Evolutionary conservation across 2,797 vertebrate species (phyloP).

Genomic region (Girardinus metallicus): DNA sequence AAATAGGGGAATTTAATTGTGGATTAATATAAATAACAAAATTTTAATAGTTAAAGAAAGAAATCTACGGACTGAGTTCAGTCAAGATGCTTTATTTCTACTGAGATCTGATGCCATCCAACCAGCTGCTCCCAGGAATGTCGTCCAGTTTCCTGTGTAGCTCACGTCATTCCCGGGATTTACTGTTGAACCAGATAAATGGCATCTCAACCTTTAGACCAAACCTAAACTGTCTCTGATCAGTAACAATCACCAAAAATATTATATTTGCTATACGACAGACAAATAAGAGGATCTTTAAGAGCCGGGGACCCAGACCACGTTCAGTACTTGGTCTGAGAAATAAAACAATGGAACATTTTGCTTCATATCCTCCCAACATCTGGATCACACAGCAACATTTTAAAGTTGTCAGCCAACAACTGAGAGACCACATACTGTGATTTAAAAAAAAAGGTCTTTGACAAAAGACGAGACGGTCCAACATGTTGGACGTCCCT

Average conservation of each 20-base stretch:
- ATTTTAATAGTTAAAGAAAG: background rate
- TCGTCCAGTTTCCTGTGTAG: background rate
- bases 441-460: too few relatives aligned
- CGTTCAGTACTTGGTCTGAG: background rate
- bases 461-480: too few relatives aligned
- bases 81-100: background rate
- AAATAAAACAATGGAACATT: background rate
- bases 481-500: too few relatives aligned
- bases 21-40: background rate
- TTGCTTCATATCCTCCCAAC: too few relatives aligned
- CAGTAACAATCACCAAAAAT: background rate
- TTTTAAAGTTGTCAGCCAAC: too few relatives aligned
- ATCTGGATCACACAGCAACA: too few relatives aligned
- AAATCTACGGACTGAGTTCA: background rate
- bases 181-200: background rate
- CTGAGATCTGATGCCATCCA: background rate
- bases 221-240: background rate
- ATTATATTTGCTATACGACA: background rate
- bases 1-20: background rate
- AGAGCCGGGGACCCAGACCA: background rate
- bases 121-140: background rate
- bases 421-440: too few relatives aligned
- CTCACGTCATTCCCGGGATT: background rate
- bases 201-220: background rate
- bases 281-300: background rate